Evolutionary conservation across 2,113 vertebrate species (phyloP).

Genomic region (Callorhinus ursinus): DNA sequence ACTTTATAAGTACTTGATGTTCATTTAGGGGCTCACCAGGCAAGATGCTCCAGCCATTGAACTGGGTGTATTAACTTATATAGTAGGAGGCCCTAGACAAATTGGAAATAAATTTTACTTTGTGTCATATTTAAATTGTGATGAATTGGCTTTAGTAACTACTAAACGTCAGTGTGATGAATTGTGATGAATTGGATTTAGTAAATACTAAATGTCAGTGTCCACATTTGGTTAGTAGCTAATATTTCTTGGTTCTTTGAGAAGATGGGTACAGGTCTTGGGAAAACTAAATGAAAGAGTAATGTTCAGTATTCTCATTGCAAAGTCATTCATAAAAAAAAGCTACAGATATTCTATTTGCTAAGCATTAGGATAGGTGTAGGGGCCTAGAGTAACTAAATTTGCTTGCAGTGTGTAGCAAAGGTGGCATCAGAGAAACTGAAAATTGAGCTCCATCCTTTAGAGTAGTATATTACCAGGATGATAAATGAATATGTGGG

Average conservation of each 20-base stretch:
- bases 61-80: not conserved
- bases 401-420: not conserved
- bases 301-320: not conserved
- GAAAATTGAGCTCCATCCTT: not conserved
- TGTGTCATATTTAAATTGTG: not conserved
- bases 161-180: too few relatives aligned
- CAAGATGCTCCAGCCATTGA: not conserved
- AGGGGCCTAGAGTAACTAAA: not conserved
- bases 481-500: not conserved
- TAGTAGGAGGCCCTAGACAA: not conserved
- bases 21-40: not conserved
- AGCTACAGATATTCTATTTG: not conserved
- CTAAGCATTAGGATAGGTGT: not conserved
- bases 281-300: not conserved
- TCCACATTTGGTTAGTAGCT: not conserved
- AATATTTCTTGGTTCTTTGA: not conserved
- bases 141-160: not conserved
- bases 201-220: not conserved
- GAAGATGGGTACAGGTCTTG: not conserved
- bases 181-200: not conserved
- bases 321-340: not conserved
- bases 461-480: not conserved
- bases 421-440: not conserved
- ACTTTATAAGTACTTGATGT: not conserved
- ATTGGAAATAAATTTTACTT: not conserved